A percentile compares a stretch with the other conserved stretches of the same genome.
These are phyloP conservation scores for Thereva unica DNA, from an alignment of 2,888 invertebrate genomes.

Conservation along the genomic window DNA sequence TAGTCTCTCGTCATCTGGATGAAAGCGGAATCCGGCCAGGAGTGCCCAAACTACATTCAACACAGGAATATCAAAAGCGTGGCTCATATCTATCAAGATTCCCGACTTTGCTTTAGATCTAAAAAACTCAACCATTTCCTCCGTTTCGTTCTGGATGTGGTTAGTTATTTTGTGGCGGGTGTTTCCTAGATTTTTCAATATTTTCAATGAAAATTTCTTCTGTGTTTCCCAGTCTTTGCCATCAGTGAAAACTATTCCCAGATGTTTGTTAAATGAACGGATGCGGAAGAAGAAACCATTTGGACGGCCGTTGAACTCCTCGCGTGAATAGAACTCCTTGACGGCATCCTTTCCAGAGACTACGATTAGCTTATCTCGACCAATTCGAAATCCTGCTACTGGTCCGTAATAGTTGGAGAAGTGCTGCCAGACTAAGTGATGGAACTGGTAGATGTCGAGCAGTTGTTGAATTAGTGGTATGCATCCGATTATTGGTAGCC, in stretches of 20 bases:
- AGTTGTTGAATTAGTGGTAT: constrained; percentile 54
- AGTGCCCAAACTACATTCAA: constrained; percentile 73
- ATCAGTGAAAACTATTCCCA: constrained; percentile 72
- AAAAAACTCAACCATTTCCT: constrained; percentile 60
- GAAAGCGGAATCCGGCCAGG: constrained; percentile 67
- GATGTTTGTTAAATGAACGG: constrained; percentile 68
- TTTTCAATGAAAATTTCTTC: constrained; percentile 68
- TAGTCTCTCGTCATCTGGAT: constrained; percentile 64
- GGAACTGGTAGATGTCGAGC: constrained; percentile 53
- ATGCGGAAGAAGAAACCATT: constrained; percentile 71
- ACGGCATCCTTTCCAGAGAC: constrained; percentile 67
- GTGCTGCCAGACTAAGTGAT: constrained; percentile 66
- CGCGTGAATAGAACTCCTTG: constrained; percentile 64
- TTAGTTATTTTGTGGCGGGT: constrained; percentile 62
- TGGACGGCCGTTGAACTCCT: constrained; percentile 72
- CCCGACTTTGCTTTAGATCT: constrained; percentile 48
- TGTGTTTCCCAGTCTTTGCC: constrained; percentile 69
- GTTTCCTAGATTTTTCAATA: constrained; percentile 67
- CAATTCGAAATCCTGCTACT: constrained; percentile 69
- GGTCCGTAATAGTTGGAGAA: constrained; percentile 66
- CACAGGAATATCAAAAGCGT: constrained; percentile 65
- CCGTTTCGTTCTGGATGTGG: constrained; percentile 64
- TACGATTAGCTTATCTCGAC: constrained; percentile 65
- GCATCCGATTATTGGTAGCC: constrained; percentile 64
- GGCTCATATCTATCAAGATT: constrained; percentile 60